phyloP scores from a whole-genome alignment of 2,113 vertebrate genomes.

The Toxostoma redivivum region DNA sequence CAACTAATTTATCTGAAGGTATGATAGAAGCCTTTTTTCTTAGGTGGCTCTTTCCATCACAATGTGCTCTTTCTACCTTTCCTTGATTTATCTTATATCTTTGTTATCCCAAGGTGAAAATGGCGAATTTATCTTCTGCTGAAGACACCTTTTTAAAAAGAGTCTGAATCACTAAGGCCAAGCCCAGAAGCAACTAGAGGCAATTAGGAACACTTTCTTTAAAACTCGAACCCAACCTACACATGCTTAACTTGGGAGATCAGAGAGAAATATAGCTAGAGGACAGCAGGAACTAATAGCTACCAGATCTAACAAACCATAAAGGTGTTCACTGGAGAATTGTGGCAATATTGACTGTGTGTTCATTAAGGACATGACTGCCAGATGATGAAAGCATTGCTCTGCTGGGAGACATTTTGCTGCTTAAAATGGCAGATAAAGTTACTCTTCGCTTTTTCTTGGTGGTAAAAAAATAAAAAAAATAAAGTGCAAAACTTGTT shows the following conservation, averaged over 20 bases:
- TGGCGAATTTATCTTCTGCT: background rate
- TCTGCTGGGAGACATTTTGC: constrained; percentile 24
- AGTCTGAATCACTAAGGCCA: constrained; percentile 53
- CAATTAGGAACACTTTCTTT: constrained; percentile 59
- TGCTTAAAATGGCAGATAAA: constrained; percentile 33
- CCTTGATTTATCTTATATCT: constrained; percentile 51
- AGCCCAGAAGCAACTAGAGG: constrained; percentile 60
- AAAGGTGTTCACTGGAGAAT: constrained; percentile 36
- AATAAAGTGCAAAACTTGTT: background rate
- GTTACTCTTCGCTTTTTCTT: background rate
- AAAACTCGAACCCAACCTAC: constrained; percentile 19
- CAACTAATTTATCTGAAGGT: constrained; percentile 51
- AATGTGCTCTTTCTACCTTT: constrained; percentile 16
- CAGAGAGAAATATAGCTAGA: constrained; percentile 49
- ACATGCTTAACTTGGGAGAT: constrained; percentile 44
- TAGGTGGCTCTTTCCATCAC: background rate
- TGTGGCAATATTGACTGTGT: constrained; percentile 62
- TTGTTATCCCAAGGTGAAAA: constrained; percentile 46
- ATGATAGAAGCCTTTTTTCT: constrained; percentile 1
- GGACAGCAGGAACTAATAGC: constrained; percentile 41
- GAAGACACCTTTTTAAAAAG: constrained; percentile 37
- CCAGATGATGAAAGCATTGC: constrained; percentile 32
- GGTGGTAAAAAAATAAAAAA: background rate
- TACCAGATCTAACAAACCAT: constrained; percentile 53
- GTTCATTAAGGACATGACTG: constrained; percentile 51